Base-by-base conservation (phyloP, 2,888 invertebrate species). In the Erynnis tages region DNA sequence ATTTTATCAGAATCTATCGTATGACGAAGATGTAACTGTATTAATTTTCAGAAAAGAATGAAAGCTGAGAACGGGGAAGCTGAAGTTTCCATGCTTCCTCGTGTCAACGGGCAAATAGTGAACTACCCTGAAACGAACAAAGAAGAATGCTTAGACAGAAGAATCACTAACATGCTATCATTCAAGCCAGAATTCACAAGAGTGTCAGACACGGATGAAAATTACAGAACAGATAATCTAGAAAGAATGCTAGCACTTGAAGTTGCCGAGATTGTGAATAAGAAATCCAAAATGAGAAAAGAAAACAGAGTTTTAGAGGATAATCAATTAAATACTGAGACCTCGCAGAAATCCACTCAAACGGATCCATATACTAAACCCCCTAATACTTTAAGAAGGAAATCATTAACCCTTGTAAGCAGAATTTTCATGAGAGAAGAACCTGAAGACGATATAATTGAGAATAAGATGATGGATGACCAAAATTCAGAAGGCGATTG, bases 401-500 rank as follows among this genome's bases (percentile, higher is more conserved):
- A 84, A 59, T 83, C 87, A 1, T 58, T 81, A 19, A 81, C 83
- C 32, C 47, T 88, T 32, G 73, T 87, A 0, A 82, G 60, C 56
- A 82, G 72, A 56, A 73, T 89, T 56, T 79, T 87, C 29, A 66
- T 67, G 1, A 78, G 76, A 34, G 78, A 80, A 21, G 67, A 74
- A 21, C 70, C 45, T 6, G 76, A 78, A 30, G 78, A 80, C 41
- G 78, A 81, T 59, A 40, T 67, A 0, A 55, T 76, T 4, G 84
- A 84, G 38, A 80, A 82, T 61, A 84, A 76, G 32, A 79, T 63
- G 56, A 83, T 86, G 73, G 85, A 88, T 53, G 84, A 87, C 54
- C 75, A 85, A 59, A 84, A 83, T 57, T 86, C 86, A 0, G 84
- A 86, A 66, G 83, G 81, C 29, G 84, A 88, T 58, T 83, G 84